Evolutionary conservation across 2,113 vertebrate species (phyloP), one percentile per base, ranked within the genome.

Genomic region (Pelusios castaneus): DNA sequence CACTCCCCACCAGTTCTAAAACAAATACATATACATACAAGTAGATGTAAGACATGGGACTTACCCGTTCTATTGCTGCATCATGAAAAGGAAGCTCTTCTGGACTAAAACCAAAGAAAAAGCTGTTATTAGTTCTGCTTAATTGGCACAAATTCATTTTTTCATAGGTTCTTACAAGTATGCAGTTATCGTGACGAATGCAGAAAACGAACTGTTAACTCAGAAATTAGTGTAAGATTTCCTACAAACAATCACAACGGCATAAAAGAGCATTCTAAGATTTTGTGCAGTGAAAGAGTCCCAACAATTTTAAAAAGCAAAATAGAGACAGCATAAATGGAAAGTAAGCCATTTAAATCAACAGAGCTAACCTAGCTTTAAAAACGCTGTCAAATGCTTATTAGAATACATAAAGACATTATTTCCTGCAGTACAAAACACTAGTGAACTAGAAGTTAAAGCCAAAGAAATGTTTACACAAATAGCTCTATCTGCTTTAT

Each of bases 11-110:
- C 75, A 58, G 29, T 89, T 73, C 77, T 45, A 58, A 13, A 87
- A 1, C 5, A 3, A 14, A 87, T 52, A 76, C 55, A n/a, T n/a
- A n/a, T n/a, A n/a, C n/a, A n/a, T n/a, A 0, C 75, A 24, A 78
- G 11, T 31, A 31, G 10, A 2, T 67, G 8, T 55, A 88, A 29
- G 45, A 45, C 24, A 25, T 2, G 5, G 10, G 52, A 52, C 94
- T 96, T 96, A 98, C 97, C 95, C 89, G 97, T 78, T 98, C 97
- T 96, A 94, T 94, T 2, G 38, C 95, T 9, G 56, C 97, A 92
- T 98, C 97, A 12, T 97, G 96, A 82, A 95, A 84, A 60, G 97
- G 97, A 90, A 98, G 95, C 63, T 98, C 97, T 75, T 97, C 96
- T n/a, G 97, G 92, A 96, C 97, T 98, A 91, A 75, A 89, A 96